phyloP scores from a whole-genome alignment of 2,797 vertebrate species.

The Rhadinocentrus ornatus region DNA sequence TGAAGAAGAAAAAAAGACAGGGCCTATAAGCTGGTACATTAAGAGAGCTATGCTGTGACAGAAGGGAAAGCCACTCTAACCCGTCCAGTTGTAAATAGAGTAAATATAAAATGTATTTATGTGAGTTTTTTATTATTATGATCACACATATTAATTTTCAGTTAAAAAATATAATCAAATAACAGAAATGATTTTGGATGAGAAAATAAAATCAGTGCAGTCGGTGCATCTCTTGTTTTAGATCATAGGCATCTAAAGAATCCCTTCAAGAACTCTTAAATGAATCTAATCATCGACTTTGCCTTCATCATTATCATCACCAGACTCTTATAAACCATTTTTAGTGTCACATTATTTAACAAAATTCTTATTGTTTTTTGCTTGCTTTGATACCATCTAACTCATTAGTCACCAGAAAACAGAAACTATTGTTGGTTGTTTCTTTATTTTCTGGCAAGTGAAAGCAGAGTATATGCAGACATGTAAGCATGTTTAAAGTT shows the following conservation, averaged over 20 bases:
- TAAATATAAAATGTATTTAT: too few relatives aligned
- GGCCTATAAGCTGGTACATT: too few relatives aligned
- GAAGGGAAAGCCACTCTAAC: too few relatives aligned
- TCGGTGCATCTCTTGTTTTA: conserved; percentile 17
- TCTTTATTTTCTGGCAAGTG: conserved; percentile 53
- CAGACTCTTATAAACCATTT: conserved; percentile 45
- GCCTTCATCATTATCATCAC: conserved; percentile 60
- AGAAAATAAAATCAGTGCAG: not conserved
- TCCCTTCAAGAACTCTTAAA: conserved; percentile 9
- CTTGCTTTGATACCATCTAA: conserved; percentile 68
- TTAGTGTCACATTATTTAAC: conserved; percentile 61
- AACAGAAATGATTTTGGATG: not conserved
- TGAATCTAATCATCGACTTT: conserved; percentile 44
- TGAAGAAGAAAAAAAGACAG: too few relatives aligned
- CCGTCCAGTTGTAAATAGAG: too few relatives aligned
- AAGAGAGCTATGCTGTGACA: too few relatives aligned
- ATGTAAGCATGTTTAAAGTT: conserved; percentile 19
- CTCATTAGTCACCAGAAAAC: conserved; percentile 52
- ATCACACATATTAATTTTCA: too few relatives aligned
- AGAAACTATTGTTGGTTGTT: conserved; percentile 45
- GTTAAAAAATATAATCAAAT: not conserved
- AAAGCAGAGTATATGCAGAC: conserved; percentile 35
- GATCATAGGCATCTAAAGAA: conserved; percentile 26
- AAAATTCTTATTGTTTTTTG: conserved; percentile 63
- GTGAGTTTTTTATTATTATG: too few relatives aligned